Base-by-base conservation (phyloP, 2,797 vertebrate genomes). In the Coluber constrictor region DNA sequence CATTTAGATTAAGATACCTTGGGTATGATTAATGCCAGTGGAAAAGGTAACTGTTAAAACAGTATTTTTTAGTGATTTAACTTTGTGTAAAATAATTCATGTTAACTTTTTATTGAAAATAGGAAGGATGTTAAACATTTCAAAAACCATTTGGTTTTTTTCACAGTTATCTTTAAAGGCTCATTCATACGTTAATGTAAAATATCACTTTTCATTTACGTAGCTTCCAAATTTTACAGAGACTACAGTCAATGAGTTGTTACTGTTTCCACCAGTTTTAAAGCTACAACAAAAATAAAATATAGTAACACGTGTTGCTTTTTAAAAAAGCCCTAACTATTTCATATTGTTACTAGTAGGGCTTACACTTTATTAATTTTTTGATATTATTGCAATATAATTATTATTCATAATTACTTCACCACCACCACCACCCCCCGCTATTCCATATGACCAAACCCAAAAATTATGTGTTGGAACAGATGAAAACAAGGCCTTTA, bases 21-120 rank as follows among this genome's bases (percentile, higher is more conserved):
- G 13, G 16, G 91, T 59, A 79, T 29, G 32, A 59, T 32, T 43
- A 95, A 66, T 93, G 93, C 86, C 90, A 90, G 57, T 93, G 74
- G 18, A 93, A 92, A 92, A 87, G 87, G 57, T 93, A 87, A 23
- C 66, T 13, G 91, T 8, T 29, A 83, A 74, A 47, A 25, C 54
- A 89, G 89, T 91, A 92, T 20, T 25, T 88, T 88, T 59, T 88
- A 86, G 25, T 54, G n/a, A 51, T 6, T 7, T 51, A 56, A 43
- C 23, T 32, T 86, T 87, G 6, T 27, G 10, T 92, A 54, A 92
- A 55, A 47, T 13, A 29, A 32, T 63, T 43, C 57, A n/a, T 51
- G n/a, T 32, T 11, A 32, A 66, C 18, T 59, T 86, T 59, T 86
- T 37, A 86, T 55, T 18, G 18, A 63, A 60, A 90, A 16, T 66